Conservation (phyloP, 2,113 vertebrate genomes). For the Ellobius talpinus region DNA sequence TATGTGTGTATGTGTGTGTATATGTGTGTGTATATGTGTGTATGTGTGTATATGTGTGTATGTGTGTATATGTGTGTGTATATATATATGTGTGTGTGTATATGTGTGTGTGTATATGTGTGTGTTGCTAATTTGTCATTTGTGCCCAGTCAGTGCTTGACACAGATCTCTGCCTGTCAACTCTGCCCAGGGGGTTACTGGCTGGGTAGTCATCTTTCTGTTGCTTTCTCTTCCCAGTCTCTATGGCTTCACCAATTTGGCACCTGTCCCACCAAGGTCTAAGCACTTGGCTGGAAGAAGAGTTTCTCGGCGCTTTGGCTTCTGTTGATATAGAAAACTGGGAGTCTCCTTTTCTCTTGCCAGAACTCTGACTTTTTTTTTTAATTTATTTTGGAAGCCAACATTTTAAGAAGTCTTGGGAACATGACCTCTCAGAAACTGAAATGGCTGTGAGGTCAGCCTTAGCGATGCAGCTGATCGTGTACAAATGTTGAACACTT, state of each 20-base stretch:
- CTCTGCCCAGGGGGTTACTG: background rate
- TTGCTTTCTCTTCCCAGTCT: background rate
- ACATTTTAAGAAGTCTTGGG: background rate
- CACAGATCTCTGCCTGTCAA: background rate
- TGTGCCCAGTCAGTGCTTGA: background rate
- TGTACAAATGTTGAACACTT: background rate
- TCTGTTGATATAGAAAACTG: background rate
- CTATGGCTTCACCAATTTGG: background rate
- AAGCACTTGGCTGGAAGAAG: background rate
- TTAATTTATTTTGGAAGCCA: background rate
- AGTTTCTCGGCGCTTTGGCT: background rate
- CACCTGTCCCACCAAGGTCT: background rate
- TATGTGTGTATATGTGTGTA: too few relatives aligned
- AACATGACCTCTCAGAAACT: constrained; percentile 18
- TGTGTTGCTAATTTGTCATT: background rate
- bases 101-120: fast-evolving
- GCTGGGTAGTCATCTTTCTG: background rate
- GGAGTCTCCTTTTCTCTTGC: background rate
- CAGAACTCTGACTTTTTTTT: too few relatives aligned
- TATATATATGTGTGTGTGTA: fast-evolving
- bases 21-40: fast-evolving
- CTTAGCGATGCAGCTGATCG: background rate
- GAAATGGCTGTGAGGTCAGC: background rate
- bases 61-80: fast-evolving
- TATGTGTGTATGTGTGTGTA: background rate